phyloP scores from a whole-genome alignment of 2,888 invertebrate genomes.

The Quadriops clusia region DNA sequence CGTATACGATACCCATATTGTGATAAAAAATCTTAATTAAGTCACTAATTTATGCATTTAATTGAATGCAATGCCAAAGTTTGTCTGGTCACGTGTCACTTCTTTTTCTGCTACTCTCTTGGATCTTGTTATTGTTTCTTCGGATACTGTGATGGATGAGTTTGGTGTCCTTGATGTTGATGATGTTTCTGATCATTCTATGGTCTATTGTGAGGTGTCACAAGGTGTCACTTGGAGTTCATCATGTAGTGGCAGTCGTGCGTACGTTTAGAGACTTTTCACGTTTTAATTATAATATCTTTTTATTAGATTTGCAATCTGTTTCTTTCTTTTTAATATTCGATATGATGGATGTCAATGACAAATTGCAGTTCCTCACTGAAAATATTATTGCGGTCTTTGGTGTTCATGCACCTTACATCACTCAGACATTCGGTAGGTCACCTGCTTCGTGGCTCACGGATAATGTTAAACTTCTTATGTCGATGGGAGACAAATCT shows the following conservation, averaged over 20 bases:
- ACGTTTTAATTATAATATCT: slow-evolving; percentile 2
- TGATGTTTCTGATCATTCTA: slow-evolving; percentile 4
- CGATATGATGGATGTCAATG: slow-evolving; percentile 1
- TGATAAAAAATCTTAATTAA: no score
- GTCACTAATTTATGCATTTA: no score
- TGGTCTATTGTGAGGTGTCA: slow-evolving; percentile 4
- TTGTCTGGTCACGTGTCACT: neutral
- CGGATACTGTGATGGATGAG: neutral
- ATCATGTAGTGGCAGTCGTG: neutral
- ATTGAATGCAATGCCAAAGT: no score
- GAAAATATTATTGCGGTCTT: neutral
- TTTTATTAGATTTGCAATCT: slow-evolving; percentile 3
- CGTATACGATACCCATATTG: no score
- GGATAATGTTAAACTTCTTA: neutral
- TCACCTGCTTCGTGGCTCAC: slow-evolving; percentile 1
- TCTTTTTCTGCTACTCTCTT: slow-evolving; percentile 1
- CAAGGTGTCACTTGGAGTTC: neutral
- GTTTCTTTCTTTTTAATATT: neutral
- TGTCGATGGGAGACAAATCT: neutral
- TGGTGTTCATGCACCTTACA: slow-evolving; percentile 4
- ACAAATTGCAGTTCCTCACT: slow-evolving; percentile 1
- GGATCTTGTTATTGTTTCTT: slow-evolving; percentile 1
- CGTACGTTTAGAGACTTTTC: slow-evolving; percentile 4
- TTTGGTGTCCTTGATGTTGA: slow-evolving; percentile 1
- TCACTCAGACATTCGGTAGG: slow-evolving; percentile 1